These are phyloP conservation scores for Mesaphorura yosii DNA, from an alignment of 1,140 invertebrate genomes.

Conservation along the genomic window DNA sequence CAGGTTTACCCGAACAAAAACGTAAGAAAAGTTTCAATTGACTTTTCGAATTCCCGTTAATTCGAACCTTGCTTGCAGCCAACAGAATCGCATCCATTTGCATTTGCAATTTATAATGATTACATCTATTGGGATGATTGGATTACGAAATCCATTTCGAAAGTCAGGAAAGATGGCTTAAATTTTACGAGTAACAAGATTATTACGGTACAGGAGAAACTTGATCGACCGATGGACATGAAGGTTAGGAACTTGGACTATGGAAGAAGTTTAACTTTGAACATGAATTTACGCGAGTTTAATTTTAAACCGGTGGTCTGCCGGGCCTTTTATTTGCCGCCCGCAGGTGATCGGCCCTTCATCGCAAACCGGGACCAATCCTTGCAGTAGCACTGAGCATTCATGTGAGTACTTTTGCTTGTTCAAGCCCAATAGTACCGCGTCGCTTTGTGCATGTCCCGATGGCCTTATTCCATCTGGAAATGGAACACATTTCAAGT, in stretches of 20 bases:
- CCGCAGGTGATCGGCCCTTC: constrained; percentile 56
- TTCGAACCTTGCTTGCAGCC: constrained; percentile 6
- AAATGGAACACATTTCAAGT: too few species aligned
- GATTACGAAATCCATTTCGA: constrained; percentile 58
- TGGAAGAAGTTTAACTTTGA: too few species aligned
- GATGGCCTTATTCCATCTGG: constrained; percentile 48
- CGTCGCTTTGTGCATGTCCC: constrained; percentile 59
- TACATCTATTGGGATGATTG: constrained; percentile 88
- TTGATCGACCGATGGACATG: constrained; percentile 65
- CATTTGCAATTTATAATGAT: constrained; percentile 71
- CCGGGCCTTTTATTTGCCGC: background rate
- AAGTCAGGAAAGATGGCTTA: constrained; percentile 39
- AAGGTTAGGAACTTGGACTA: constrained; percentile 53
- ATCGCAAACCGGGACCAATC: constrained; percentile 56
- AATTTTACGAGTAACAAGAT: constrained; percentile 57
- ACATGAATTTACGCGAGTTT: background rate
- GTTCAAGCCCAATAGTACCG: constrained; percentile 52
- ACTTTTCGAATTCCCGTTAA: background rate
- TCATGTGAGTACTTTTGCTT: constrained; percentile 63
- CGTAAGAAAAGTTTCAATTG: constrained; percentile 36
- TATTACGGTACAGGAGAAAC: constrained; percentile 46
- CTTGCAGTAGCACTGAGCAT: constrained; percentile 46
- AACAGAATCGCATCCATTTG: constrained; percentile 57
- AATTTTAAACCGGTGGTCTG: background rate
- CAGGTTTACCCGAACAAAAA: constrained; percentile 53